Evolutionary conservation across 1,140 invertebrate species (phyloP).

Genomic region (Pteromalus puparum): DNA sequence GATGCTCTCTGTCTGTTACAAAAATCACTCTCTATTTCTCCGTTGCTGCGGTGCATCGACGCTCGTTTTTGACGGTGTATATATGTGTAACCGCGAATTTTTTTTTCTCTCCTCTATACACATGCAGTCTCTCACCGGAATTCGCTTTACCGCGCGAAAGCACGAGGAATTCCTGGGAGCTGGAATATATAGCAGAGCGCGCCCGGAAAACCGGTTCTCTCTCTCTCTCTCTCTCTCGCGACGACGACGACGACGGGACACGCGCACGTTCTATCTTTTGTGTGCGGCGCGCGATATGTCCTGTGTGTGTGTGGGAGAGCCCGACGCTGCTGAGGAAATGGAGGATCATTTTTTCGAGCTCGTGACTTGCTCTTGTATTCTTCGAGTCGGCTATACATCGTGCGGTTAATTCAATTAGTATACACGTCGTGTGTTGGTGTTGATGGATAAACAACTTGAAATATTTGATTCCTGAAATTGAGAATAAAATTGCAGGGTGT

Average conservation of each 20-base stretch:
- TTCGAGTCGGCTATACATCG: too few species aligned
- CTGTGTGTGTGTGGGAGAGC: slow-evolving; percentile 8
- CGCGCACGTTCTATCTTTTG: slow-evolving; percentile 48
- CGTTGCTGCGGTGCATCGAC: background rate
- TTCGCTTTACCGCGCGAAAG: slow-evolving; percentile 66
- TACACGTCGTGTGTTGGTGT: too few species aligned
- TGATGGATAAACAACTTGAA: too few species aligned
- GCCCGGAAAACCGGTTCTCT: slow-evolving; percentile 65
- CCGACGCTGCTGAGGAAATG: background rate
- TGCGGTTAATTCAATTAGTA: too few species aligned
- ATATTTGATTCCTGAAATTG: too few species aligned
- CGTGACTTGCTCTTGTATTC: background rate
- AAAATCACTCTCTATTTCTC: slow-evolving; percentile 52
- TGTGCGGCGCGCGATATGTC: slow-evolving; percentile 57
- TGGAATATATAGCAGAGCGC: slow-evolving; percentile 55
- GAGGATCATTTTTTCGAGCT: background rate
- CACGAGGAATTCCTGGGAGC: slow-evolving; percentile 62
- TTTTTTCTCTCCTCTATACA: slow-evolving; percentile 35
- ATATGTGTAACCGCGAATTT: slow-evolving; percentile 46
- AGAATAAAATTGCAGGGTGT: too few species aligned
- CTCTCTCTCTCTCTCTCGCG: slow-evolving; percentile 17
- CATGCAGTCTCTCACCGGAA: slow-evolving; percentile 53
- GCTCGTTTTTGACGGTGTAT: background rate
- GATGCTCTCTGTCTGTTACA: background rate
- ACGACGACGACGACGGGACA: slow-evolving; percentile 46